phyloP scores from a whole-genome alignment of 2,113 vertebrate genomes.

The Daubentonia madagascariensis region DNA sequence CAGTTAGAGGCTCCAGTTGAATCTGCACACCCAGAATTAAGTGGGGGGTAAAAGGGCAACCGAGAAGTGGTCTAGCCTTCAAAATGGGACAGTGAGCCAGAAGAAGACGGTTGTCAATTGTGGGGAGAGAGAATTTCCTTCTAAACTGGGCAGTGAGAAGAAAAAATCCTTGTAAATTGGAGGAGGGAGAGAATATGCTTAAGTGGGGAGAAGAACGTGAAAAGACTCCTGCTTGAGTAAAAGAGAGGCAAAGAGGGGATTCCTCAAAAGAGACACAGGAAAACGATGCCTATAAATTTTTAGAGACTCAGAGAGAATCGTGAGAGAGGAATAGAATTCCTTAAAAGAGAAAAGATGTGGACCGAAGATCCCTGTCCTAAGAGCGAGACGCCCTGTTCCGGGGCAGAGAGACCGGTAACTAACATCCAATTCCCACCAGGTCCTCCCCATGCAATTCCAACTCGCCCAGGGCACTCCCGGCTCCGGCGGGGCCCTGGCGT shows the following conservation, averaged over 20 bases:
- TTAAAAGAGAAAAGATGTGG: slow-evolving; percentile 52
- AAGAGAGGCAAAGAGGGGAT: neutral
- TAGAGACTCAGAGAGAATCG: neutral
- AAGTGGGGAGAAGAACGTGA: neutral
- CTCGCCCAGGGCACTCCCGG: slow-evolving; percentile 73
- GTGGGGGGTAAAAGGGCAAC: neutral
- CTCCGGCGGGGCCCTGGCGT: neutral
- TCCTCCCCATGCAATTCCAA: slow-evolving; percentile 72
- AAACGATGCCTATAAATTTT: neutral
- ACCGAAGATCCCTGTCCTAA: neutral
- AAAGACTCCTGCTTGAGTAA: neutral
- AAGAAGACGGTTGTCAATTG: neutral
- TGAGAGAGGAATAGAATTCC: slow-evolving; percentile 48
- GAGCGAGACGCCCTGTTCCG: slow-evolving; percentile 24
- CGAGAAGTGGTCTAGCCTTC: neutral
- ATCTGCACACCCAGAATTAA: neutral
- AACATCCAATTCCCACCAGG: slow-evolving; percentile 77
- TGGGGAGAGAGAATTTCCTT: neutral
- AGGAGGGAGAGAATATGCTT: neutral
- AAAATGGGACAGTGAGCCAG: neutral
- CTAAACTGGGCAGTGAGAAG: neutral
- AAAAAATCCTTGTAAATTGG: slow-evolving; percentile 7
- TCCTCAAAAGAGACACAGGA: neutral
- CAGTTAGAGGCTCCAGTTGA: neutral
- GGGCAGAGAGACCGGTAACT: slow-evolving; percentile 76